Conservation (phyloP, 2,113 vertebrate species). For the Hippolais icterina region DNA sequence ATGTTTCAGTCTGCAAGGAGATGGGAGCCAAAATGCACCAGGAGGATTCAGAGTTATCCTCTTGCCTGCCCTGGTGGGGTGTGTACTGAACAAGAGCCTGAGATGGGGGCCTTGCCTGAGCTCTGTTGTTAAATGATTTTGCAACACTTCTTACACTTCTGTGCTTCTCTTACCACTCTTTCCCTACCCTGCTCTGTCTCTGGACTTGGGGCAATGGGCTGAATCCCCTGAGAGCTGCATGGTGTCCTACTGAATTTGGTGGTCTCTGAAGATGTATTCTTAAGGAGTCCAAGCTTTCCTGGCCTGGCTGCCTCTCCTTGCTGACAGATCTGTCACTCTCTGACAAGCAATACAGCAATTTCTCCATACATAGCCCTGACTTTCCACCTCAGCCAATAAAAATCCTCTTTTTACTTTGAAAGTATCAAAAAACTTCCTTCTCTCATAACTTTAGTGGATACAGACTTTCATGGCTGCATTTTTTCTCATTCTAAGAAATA, state of each 20-base stretch:
- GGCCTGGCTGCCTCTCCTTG: background rate
- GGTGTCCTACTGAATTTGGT: background rate
- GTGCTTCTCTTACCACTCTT: background rate
- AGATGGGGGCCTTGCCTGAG: background rate
- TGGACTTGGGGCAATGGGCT: background rate
- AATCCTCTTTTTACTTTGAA: background rate
- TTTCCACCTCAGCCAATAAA: background rate
- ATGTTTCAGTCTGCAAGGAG: background rate
- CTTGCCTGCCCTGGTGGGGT: background rate
- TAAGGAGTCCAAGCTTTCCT: background rate
- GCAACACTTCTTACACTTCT: background rate
- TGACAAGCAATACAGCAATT: background rate
- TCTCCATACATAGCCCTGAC: background rate
- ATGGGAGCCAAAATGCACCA: background rate
- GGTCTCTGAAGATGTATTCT: background rate
- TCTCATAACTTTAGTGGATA: background rate
- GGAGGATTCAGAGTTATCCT: background rate
- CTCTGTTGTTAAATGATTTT: background rate
- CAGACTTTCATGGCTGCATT: background rate
- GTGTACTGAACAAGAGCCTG: background rate
- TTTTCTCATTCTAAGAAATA: background rate
- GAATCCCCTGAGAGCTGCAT: background rate
- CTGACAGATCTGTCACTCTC: background rate
- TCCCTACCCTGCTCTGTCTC: background rate
- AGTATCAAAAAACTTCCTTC: background rate